Base-by-base conservation (phyloP, 2,113 vertebrate genomes). In the Corythornis cristatus region DNA sequence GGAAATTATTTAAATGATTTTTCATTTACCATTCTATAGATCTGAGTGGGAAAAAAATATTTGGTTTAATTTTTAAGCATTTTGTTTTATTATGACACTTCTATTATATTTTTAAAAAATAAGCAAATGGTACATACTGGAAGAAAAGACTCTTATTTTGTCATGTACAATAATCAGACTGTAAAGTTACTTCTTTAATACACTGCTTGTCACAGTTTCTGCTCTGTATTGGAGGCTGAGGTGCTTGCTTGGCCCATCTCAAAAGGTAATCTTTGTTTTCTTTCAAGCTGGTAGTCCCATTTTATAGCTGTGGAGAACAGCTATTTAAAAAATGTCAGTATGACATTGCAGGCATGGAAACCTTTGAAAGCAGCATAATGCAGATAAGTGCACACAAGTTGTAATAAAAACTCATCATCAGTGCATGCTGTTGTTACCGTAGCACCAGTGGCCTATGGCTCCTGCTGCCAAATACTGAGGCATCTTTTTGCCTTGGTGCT, bases 1-100 rank as follows among this genome's bases (percentile, higher is more conserved):
- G 92, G 96, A 97, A 97, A 97, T 97, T 57, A 97, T 98, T 98
- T 98, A 97, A 97, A 97, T 97, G 67, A 89, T 97, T 97, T 94
- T 97, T 94, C 91, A 92, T 96, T 96, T 97, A 96, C 96, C 62
- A 82, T 96, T 90, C 93, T 97, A 29, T 93, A 93, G 89, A 53
- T 97, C 90, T 83, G 88, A 93, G 51, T 93, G 60, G 26, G 75
- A 83, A 75, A 72, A 50, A 60, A 82, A 74, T 66, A 83, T 84
- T 95, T 50, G 16, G 74, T 93, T 83, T 93, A 72, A 92, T 86
- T 89, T 83, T 93, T 93, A 90, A 85, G 74, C 56, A 82, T 97
- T 97, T 97, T 96, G 73, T 96, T 97, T 97, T 96, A 95, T 91
- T 93, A 87, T 93, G 66, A 86, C 85, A 58, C 33, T 95, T 86